Percentiles rank a stretch among this genome's conserved stretches.
These are phyloP conservation scores for Eidolon helvum DNA, from an alignment of 2,113 vertebrate species.

Conservation along the genomic window DNA sequence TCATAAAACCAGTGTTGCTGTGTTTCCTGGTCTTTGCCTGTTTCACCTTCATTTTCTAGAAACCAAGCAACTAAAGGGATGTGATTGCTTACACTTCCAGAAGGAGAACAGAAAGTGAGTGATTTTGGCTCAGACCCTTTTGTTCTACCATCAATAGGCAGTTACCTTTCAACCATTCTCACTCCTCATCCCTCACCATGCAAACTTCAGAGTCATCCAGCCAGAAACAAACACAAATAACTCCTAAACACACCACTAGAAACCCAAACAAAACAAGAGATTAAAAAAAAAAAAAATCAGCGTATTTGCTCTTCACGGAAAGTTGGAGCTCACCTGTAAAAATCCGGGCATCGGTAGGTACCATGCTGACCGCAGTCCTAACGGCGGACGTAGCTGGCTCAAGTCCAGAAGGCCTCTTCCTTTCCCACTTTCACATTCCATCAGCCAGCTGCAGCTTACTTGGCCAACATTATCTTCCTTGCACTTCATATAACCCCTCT, in stretches of 20 bases:
- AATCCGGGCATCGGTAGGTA: background rate
- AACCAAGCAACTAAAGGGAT: background rate
- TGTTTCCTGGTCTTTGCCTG: background rate
- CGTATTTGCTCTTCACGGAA: background rate
- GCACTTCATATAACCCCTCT: background rate
- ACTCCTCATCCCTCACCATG: background rate
- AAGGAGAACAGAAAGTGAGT: background rate
- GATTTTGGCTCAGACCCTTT: background rate
- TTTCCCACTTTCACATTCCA: background rate
- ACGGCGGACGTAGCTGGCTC: background rate
- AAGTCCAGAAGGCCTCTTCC: background rate
- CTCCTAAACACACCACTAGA: conserved; percentile 17
- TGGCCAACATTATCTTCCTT: background rate
- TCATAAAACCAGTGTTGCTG: background rate
- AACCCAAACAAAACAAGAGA: conserved; percentile 54
- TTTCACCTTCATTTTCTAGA: conserved; percentile 40
- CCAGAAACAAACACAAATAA: conserved; percentile 45
- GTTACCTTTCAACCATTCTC: background rate
- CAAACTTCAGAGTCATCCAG: conserved; percentile 28
- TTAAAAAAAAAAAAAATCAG: background rate
- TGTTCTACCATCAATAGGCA: background rate
- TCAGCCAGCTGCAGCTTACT: background rate
- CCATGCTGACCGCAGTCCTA: background rate
- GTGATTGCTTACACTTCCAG: background rate
- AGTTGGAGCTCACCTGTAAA: background rate